Base-by-base conservation (phyloP, 2,797 vertebrate genomes). In the Pseudomugil gertrudae region DNA sequence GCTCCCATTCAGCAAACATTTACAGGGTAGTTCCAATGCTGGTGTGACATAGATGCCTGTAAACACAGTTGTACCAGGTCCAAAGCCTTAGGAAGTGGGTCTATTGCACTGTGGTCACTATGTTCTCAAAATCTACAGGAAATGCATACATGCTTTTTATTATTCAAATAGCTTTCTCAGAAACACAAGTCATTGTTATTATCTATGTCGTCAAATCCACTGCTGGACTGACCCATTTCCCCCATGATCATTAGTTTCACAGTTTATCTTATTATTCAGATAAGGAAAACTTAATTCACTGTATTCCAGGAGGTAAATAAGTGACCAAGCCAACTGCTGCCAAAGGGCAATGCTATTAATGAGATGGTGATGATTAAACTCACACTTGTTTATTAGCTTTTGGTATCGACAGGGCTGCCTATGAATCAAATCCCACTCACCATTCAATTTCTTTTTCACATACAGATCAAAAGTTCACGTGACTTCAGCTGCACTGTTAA, bases 1-100 rank as follows among this genome's bases (percentile, higher is more conserved):
- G 69, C 74, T 79, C 57, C 56, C 40, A 32, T 87, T 85, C 64
- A 76, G 68, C 71, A 86, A 88, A 87, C 82, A 81, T 84, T 84
- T 74, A 74, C 71, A 69, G 56, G 57, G 29, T 72, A 17, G 66
- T 58, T 81, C 52, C 63, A 54, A 13, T 53, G 17, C 26, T 53
- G 33, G 9, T 53, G 74, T 72, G 50, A 74, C 61, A 26, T 52
- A 52, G 59, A 57, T 76, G 61, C 72, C 61, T 48, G 56, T 33
- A 47, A 35, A 59, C 71, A 26, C 32, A 8, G 32, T 30, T 11
- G n/a, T 17, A 27, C 48, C 29, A 36, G 58, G 24, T 76, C 60
- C 40, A 2, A 65, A 45, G 19, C 55, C 15, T 78, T 54, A 55
- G 21, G 35, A 72, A 38, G 33, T n/a, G 36, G 24, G 55, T 53